Base-by-base conservation (phyloP, 2,888 invertebrate species). In the Limnephilus auricula region DNA sequence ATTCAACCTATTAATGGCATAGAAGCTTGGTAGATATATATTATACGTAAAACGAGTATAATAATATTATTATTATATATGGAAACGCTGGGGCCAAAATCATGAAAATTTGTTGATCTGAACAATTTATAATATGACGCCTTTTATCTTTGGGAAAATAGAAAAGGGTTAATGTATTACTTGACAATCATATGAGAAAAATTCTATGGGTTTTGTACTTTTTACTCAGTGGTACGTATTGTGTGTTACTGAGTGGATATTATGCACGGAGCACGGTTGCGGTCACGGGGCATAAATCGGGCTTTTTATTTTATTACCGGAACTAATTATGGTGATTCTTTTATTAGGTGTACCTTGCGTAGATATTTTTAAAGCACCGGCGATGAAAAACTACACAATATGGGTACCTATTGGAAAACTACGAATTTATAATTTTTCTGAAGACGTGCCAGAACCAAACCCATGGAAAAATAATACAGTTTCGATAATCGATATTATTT, bases 271-370 rank as follows among this genome's bases (percentile, higher is more conserved):
- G 78, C 83, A 84, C 37, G n/a, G 90, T 31, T 84, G 85, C 32
- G 86, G 90, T 78, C 85, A 85, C 79, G 90, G 90, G 85, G 30
- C 79, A 79, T 90, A 90, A 90, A 90, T 90, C 40, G 80, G 45
- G 37, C 37, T 85, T 86, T 90, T 90, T 79, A 90, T 90, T 90
- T 90, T 85, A 90, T 90, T 85, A 90, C 90, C 90, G 90, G 79
- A 79, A 40, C 85, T 90, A 90, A 90, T 90, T 65, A 80, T 50
- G 65, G 50, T 32, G 86, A 86, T 86, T 86, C 50, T 86, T 86
- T 86, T 86, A 86, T 86, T 86, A 50, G 86, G 65, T 86, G 65
- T 86, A 86, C 37, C 82, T 82, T 65, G 34, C 32, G 84, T 85
- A 40, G 84, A 25, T 85, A 85, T 65, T 65, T 65, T 65, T 65